These are phyloP conservation scores for Oryzias sinensis DNA, from an alignment of 2,797 vertebrate genomes.

Conservation along the genomic window DNA sequence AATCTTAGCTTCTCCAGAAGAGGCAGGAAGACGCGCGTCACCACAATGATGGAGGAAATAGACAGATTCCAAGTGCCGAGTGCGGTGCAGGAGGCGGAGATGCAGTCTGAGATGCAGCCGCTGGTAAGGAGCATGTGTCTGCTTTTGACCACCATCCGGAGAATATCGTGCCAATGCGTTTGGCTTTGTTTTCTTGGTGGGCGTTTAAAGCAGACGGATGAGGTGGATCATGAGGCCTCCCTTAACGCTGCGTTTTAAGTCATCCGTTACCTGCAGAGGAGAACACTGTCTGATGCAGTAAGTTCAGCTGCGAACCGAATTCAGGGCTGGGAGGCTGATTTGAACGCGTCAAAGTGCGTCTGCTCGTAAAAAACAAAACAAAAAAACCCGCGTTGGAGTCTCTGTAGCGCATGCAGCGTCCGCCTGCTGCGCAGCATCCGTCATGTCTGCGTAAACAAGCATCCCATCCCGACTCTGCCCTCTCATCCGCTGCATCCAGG, in stretches of 20 bases:
- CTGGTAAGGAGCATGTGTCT: slow-evolving; percentile 79
- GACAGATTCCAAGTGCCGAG: slow-evolving; percentile 96
- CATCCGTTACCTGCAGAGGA: slow-evolving; percentile 36
- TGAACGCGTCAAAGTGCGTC: not conserved
- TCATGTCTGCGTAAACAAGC: slow-evolving; percentile 69
- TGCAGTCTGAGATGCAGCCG: slow-evolving; percentile 95
- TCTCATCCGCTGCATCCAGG: slow-evolving; percentile 59
- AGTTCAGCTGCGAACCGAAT: too few relatives aligned
- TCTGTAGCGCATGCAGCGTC: slow-evolving; percentile 24
- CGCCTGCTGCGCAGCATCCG: slow-evolving; percentile 65
- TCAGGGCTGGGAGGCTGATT: too few relatives aligned
- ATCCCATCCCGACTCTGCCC: slow-evolving; percentile 46
- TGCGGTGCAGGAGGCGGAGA: slow-evolving; percentile 86
- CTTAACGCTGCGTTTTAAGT: slow-evolving; percentile 1
- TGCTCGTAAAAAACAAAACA: not conserved
- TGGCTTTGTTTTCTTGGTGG: not conserved
- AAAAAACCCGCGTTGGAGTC: not conserved
- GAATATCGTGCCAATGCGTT: not conserved
- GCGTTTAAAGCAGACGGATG: not conserved
- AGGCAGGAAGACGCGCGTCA: slow-evolving; percentile 39
- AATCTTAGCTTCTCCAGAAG: not conserved
- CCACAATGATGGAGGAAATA: slow-evolving; percentile 97
- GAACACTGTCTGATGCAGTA: slow-evolving; percentile 9
- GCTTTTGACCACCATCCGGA: not conserved
- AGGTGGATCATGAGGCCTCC: slow-evolving; percentile 18